These are phyloP conservation scores for Allophyes oxyacanthae DNA, from an alignment of 2,888 invertebrate genomes.

Conservation along the genomic window DNA sequence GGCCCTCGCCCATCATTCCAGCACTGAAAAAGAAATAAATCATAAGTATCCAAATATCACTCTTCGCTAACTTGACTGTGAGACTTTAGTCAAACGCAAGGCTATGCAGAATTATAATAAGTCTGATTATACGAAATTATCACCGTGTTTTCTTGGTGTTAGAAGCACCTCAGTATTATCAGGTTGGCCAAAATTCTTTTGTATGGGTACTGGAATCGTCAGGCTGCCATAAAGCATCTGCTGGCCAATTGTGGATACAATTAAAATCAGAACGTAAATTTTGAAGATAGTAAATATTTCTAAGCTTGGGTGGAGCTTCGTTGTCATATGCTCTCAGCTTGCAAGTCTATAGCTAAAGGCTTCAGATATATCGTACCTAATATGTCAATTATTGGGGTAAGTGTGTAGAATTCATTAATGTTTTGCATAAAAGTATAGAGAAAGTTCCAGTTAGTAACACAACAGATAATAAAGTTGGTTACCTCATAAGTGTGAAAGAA, in stretches of 20 bases:
- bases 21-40: slow-evolving; percentile 75
- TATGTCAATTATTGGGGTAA: no score
- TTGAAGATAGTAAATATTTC: neutral
- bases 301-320: neutral
- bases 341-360: neutral
- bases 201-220: slow-evolving; percentile 20
- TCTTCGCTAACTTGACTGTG: slow-evolving; percentile 17
- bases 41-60: slow-evolving; percentile 17
- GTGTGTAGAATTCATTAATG: slow-evolving; percentile 3
- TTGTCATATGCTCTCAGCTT: neutral
- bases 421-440: slow-evolving; percentile 16
- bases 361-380: no score
- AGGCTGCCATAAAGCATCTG: neutral
- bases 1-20: slow-evolving; percentile 91
- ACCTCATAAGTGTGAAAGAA: neutral
- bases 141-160: slow-evolving; percentile 18
- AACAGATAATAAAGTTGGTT: neutral
- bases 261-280: neutral
- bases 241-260: neutral
- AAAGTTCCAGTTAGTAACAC: neutral
- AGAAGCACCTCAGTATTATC: slow-evolving; percentile 14
- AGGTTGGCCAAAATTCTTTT: slow-evolving; percentile 3
- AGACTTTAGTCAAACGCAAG: slow-evolving; percentile 5
- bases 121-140: slow-evolving; percentile 15
- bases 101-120: slow-evolving; percentile 7